phyloP scores from a whole-genome alignment of 2,797 vertebrate genomes.

The Rhinophrynus dorsalis region DNA sequence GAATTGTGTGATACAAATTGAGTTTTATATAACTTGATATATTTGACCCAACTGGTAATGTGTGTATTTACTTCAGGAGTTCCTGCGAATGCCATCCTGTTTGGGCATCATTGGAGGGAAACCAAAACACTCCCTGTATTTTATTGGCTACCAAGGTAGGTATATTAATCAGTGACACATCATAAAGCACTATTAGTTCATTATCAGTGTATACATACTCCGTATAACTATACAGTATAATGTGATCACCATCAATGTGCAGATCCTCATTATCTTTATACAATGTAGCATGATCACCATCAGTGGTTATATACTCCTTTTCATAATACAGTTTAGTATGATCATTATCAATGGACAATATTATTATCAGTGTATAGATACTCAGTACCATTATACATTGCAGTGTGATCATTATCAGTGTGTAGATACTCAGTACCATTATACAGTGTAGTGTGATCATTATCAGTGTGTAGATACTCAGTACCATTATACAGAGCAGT shows the following conservation, averaged over 20 bases:
- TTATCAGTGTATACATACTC: not conserved
- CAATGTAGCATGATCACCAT: not conserved
- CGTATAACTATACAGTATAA: not conserved
- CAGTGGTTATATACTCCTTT: not conserved
- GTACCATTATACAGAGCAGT: not conserved
- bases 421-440: not conserved
- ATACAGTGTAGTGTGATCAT: not conserved
- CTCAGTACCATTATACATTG: not conserved
- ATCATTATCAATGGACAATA: not conserved
- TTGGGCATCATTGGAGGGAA: conserved; percentile 92
- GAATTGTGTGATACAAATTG: no score
- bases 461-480: not conserved
- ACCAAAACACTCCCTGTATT: conserved; percentile 89
- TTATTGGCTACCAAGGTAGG: conserved; percentile 89
- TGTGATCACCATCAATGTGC: not conserved
- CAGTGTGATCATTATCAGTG: not conserved
- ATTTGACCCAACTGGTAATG: no score
- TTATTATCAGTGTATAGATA: not conserved
- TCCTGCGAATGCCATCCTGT: conserved; percentile 82
- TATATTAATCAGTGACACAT: no score
- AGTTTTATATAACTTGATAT: no score
- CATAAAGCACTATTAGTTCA: no score
- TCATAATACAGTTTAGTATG: not conserved
- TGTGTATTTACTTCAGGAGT: conserved; percentile 67
- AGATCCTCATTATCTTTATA: not conserved